Evolutionary conservation across 1,140 invertebrate genomes (phyloP).

Genomic region (Nomia melanderi): DNA sequence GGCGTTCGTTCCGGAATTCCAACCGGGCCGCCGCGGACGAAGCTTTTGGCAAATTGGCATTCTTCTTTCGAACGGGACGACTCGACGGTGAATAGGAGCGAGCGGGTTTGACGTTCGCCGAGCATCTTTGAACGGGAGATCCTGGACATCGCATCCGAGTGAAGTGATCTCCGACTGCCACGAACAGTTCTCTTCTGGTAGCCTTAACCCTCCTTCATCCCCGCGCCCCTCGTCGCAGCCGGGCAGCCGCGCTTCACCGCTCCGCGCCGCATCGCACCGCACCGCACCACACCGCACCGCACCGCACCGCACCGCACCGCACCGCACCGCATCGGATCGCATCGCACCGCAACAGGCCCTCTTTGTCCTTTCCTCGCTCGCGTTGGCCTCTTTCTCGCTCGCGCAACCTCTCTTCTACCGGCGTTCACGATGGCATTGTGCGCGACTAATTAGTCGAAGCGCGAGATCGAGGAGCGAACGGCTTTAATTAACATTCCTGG

Average conservation of each 20-base stretch:
- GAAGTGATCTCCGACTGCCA: conserved; percentile 74
- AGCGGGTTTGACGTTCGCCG: conserved; percentile 69
- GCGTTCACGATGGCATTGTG: conserved; percentile 74
- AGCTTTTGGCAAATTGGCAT: conserved; percentile 76
- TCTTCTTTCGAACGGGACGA: conserved; percentile 71
- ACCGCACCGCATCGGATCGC: conserved; percentile 15
- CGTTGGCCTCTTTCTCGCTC: conserved; percentile 46
- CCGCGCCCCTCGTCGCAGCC: not conserved
- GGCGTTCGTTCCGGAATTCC: conserved; percentile 55
- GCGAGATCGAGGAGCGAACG: conserved; percentile 78
- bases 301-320: no score
- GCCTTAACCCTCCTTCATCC: conserved; percentile 21
- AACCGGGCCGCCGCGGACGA: conserved; percentile 56
- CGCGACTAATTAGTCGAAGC: conserved; percentile 80
- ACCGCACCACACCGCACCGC: no score
- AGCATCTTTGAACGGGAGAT: conserved; percentile 70
- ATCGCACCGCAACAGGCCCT: no score
- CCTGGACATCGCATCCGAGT: conserved; percentile 65
- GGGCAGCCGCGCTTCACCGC: conserved; percentile 5
- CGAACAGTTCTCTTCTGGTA: conserved; percentile 57
- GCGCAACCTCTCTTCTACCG: conserved; percentile 52
- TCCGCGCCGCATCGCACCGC: not conserved
- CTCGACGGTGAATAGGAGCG: conserved; percentile 54
- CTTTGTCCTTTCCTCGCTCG: conserved; percentile 4
- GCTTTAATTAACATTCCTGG: conserved; percentile 81